Evolutionary conservation across 2,888 invertebrate species (phyloP).

Genomic region (Sarcophaga rosellei): DNA sequence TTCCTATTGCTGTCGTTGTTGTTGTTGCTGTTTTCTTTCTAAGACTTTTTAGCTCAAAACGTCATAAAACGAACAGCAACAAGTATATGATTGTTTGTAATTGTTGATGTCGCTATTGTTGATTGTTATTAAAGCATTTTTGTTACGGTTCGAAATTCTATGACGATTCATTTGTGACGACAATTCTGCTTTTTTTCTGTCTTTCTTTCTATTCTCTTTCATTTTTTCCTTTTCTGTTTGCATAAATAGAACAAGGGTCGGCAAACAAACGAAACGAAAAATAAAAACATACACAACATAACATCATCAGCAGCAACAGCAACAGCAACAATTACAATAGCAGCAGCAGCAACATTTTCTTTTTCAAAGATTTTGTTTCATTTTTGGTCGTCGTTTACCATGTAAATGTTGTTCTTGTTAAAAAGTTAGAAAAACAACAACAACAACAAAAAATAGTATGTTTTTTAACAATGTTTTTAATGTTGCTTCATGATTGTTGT

Average conservation of each 20-base stretch:
- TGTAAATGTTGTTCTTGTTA: constrained; percentile 55
- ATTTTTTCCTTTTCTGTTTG: constrained; percentile 33
- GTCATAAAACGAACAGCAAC: constrained; percentile 4
- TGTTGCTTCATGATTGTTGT: constrained; percentile 57
- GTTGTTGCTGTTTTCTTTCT: constrained; percentile 16
- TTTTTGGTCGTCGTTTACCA: constrained; percentile 16
- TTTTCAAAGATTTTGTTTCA: not conserved
- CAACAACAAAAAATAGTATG: not conserved
- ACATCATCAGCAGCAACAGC: constrained; percentile 53
- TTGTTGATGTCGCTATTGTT: constrained; percentile 34
- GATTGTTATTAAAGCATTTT: not conserved
- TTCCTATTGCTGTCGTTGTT: not conserved
- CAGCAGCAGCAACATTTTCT: not conserved
- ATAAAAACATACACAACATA: constrained; percentile 56
- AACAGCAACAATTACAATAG: constrained; percentile 64
- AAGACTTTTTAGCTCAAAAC: constrained; percentile 20
- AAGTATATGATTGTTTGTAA: constrained; percentile 52
- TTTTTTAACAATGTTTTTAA: constrained; percentile 48
- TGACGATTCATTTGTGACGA: constrained; percentile 48
- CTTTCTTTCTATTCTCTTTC: too few species aligned
- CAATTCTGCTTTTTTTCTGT: not conserved
- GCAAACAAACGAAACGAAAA: constrained; percentile 3
- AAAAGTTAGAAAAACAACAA: constrained; percentile 9
- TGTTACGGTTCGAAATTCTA: constrained; percentile 43
- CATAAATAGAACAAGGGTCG: constrained; percentile 70